Evolutionary conservation across 2,888 invertebrate species (phyloP).

Genomic region (Muscina levida): DNA sequence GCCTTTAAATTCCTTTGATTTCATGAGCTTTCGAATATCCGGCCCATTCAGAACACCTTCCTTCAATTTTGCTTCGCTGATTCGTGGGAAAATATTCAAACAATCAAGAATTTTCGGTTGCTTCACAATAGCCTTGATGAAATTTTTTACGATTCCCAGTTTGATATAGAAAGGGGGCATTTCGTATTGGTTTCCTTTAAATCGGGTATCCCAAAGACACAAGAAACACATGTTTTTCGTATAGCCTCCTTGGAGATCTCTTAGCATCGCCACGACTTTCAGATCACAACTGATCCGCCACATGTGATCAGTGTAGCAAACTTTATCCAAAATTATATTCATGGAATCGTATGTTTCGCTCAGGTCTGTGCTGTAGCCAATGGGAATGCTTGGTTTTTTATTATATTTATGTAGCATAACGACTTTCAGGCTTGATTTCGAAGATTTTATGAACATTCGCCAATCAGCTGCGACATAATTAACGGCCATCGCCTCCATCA

Average conservation of each 20-base stretch:
- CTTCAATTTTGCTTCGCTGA: too few relatives aligned
- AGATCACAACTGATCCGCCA: too few relatives aligned
- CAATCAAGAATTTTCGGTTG: background rate
- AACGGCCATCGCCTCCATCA: too few relatives aligned
- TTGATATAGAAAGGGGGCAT: too few relatives aligned
- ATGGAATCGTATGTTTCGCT: conserved; percentile 22
- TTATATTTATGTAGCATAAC: background rate
- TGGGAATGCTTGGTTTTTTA: conserved; percentile 17
- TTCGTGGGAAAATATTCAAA: too few relatives aligned
- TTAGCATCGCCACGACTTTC: too few relatives aligned
- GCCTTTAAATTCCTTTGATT: conserved; percentile 9
- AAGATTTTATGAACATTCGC: background rate
- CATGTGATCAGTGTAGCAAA: conserved; percentile 25
- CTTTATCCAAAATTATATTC: conserved; percentile 26
- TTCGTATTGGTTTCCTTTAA: conserved; percentile 8
- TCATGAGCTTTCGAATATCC: conserved; percentile 2
- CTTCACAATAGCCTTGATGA: background rate
- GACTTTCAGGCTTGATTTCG: conserved; percentile 32
- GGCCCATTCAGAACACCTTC: conserved; percentile 6
- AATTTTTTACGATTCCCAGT: too few relatives aligned
- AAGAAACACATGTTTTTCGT: background rate
- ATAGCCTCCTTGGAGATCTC: too few relatives aligned
- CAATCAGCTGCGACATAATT: too few relatives aligned
- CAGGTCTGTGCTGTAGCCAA: conserved; percentile 20
- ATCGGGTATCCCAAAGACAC: conserved; percentile 18